Evolutionary conservation across 1,140 invertebrate species (phyloP).

Genomic region (Ceratina calcarata): DNA sequence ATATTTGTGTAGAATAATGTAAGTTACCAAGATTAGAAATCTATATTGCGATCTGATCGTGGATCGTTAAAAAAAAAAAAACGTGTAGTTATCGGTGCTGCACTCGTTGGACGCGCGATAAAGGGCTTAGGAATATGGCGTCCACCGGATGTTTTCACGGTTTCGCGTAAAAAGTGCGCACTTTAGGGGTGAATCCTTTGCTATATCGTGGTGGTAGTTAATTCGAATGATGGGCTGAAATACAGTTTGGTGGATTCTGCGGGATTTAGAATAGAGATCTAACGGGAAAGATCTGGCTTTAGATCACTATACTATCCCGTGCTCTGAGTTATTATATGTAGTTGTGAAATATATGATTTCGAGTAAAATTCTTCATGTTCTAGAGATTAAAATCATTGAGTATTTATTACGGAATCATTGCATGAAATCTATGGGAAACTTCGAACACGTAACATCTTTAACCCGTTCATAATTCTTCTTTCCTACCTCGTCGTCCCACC

Average conservation of each 20-base stretch:
- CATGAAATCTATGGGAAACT: background rate
- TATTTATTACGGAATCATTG: too few relatives aligned
- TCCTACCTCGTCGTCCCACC: slow-evolving; percentile 28
- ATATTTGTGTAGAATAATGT: too few relatives aligned
- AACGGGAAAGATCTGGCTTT: too few relatives aligned
- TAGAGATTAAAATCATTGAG: too few relatives aligned
- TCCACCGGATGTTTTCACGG: slow-evolving; percentile 30
- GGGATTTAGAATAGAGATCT: background rate
- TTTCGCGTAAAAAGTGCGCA: slow-evolving; percentile 19
- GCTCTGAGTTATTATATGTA: too few relatives aligned
- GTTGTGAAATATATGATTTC: too few relatives aligned
- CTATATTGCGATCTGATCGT: too few relatives aligned
- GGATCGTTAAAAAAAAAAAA: too few relatives aligned
- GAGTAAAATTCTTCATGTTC: too few relatives aligned
- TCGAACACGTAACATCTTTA: background rate
- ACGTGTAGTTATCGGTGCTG: background rate
- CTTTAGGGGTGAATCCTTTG: background rate
- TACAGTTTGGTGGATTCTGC: background rate
- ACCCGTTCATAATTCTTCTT: background rate
- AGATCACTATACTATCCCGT: too few relatives aligned
- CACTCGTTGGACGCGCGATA: background rate
- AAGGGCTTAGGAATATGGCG: slow-evolving; percentile 34
- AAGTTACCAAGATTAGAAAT: too few relatives aligned
- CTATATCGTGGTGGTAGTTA: background rate
- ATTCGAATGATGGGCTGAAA: background rate